Base-by-base conservation (phyloP, 2,797 vertebrate species). In the Eospalax fontanierii region DNA sequence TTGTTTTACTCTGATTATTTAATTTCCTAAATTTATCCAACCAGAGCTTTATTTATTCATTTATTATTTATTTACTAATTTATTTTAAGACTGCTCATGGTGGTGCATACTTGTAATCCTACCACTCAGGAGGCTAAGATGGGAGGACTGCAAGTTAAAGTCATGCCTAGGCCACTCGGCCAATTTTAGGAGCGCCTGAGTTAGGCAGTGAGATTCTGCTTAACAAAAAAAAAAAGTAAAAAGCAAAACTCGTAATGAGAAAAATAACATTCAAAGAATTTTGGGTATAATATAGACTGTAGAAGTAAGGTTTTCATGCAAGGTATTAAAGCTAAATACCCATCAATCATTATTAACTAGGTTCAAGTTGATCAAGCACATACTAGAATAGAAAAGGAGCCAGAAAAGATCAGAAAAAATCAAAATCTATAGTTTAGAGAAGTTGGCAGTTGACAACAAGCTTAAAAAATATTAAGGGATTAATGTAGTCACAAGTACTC, bases 371-470 rank as follows among this genome's bases (percentile, higher is more conserved):
- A 94, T 73, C 83, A 95, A 94, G 50, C 12, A 81, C 33, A 87
- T 93, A 76, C 28, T 61, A 86, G 59, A 85, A 81, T 30, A 93
- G 79, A 90, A 92, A 2, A 82, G 54, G 81, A 88, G 4, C 46
- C 57, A 96, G 22, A 8, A 54, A 66, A 95, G 65, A 86, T 1
- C 8, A 91, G 95, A 71, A 95, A 94, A 95, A 96, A 19, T 10
- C 19, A 46, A 79, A 96, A 54, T 11, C 9, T 84, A 40, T 75
- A 63, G 82, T 93, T 89, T 93, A 91, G 22, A 93, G 50, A 61
- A 95, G n/a, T 4, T 93, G 78, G 15, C 92, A 97, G 95, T 66
- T 95, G 50, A 87, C 57, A 92, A 70, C 21, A 74, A 73, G 74
- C 68, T n/a, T 96, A 63, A 87, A 92, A 93, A 93, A 61, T 30